These are phyloP conservation scores for Scaptomyza parva DNA, from an alignment of 2,888 invertebrate genomes.

Conservation along the genomic window DNA sequence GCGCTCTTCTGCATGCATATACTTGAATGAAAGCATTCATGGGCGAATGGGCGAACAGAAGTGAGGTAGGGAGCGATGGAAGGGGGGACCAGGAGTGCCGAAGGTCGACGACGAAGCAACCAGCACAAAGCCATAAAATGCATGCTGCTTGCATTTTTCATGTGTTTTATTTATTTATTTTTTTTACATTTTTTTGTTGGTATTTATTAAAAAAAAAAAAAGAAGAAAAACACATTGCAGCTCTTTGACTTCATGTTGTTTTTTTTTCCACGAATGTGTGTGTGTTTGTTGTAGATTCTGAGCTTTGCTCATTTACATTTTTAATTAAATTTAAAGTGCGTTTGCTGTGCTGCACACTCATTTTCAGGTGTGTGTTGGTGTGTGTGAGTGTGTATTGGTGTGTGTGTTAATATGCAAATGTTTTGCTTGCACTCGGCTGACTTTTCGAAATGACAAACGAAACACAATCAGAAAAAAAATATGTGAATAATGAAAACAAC, in stretches of 20 bases:
- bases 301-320: conserved; percentile 68
- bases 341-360: conserved; percentile 18
- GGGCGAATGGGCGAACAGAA: too few species aligned
- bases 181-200: conserved; percentile 32
- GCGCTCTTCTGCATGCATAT: conserved; percentile 15
- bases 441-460: background rate
- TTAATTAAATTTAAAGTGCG: conserved; percentile 75
- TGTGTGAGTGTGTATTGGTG: background rate
- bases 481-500: background rate
- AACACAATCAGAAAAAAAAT: background rate
- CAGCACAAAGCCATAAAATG: conserved; percentile 62
- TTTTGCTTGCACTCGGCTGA: conserved; percentile 31
- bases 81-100: background rate
- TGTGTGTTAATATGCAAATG: conserved; percentile 45
- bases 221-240: too few species aligned
- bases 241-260: conserved; percentile 20
- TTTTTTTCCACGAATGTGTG: conserved; percentile 9
- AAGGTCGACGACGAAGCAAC: conserved; percentile 1
- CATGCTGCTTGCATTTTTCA: conserved; percentile 48
- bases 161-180: conserved; percentile 39
- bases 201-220: conserved; percentile 32
- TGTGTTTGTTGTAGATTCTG: conserved; percentile 27
- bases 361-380: conserved; percentile 5
- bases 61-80: background rate
- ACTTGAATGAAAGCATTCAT: background rate